A percentile compares a stretch with the other conserved stretches of the same genome.
phyloP scores from a whole-genome alignment of 2,797 vertebrate species.

The Phoebastria nigripes region DNA sequence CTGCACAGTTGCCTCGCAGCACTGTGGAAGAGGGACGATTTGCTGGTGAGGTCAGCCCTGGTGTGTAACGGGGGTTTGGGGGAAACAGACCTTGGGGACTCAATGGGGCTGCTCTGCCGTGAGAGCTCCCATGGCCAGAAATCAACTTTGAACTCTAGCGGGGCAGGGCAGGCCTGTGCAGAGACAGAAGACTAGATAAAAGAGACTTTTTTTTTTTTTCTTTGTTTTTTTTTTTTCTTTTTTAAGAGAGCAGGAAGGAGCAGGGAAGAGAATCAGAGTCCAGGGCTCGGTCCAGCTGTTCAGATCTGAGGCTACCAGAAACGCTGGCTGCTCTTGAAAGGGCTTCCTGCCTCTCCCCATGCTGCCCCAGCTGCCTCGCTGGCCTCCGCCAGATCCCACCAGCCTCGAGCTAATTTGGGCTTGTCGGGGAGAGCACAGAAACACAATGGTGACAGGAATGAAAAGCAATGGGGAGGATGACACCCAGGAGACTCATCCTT shows the following conservation, averaged over 20 bases:
- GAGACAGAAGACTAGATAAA: not conserved
- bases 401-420: not conserved
- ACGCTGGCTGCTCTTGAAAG: constrained; percentile 34
- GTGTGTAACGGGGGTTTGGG: not conserved
- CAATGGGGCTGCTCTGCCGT: rapidly evolving
- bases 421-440: not conserved
- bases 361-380: not conserved
- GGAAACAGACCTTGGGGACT: not conserved
- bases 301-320: constrained; percentile 13
- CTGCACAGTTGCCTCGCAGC: not conserved
- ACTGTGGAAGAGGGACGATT: not conserved
- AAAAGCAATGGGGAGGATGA: not conserved
- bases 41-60: not conserved
- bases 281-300: not conserved
- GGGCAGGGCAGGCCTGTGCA: not conserved
- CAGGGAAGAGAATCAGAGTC: not conserved
- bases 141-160: not conserved
- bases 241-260: constrained; percentile 10
- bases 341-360: constrained; percentile 13
- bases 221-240: not conserved
- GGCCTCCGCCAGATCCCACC: not conserved
- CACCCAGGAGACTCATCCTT: constrained; percentile 25
- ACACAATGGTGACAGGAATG: constrained; percentile 13
- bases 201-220: not conserved
- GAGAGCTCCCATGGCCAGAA: not conserved